phyloP scores from a whole-genome alignment of 2,888 invertebrate genomes.

The Altica lythri region DNA sequence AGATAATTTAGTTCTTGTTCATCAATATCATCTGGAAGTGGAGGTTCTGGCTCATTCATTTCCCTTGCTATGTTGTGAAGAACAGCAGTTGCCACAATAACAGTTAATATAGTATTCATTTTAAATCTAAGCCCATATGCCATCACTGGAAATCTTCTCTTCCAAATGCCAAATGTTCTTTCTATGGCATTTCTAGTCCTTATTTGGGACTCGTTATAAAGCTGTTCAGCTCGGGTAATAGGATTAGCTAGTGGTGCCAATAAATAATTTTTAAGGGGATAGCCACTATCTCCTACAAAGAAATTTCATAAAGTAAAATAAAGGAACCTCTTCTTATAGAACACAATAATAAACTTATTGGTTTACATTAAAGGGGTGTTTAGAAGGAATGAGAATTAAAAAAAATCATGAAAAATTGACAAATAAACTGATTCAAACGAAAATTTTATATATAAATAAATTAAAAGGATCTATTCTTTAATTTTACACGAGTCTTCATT shows the following conservation, averaged over 20 bases:
- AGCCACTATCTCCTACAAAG: slow-evolving; percentile 14
- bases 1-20: slow-evolving; percentile 25
- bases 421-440: too few species aligned
- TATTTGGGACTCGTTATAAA: too few species aligned
- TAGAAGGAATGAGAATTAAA: too few species aligned
- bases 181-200: neutral
- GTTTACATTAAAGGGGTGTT: too few species aligned
- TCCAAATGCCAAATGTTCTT: slow-evolving; percentile 52
- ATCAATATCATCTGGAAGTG: slow-evolving; percentile 24
- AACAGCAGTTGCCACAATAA: slow-evolving; percentile 26
- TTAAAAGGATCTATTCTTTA: too few species aligned
- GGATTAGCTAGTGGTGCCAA: slow-evolving; percentile 1
- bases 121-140: slow-evolving; percentile 23
- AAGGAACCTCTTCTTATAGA: too few species aligned
- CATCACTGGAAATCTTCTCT: slow-evolving; percentile 42
- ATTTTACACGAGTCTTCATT: too few species aligned
- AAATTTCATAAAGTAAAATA: too few species aligned
- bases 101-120: slow-evolving; percentile 7
- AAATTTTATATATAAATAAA: too few species aligned
- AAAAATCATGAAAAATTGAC: too few species aligned
- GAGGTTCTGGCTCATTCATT: slow-evolving; percentile 22
- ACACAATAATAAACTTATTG: too few species aligned
- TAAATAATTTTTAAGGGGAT: slow-evolving; percentile 16
- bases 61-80: slow-evolving; percentile 21
- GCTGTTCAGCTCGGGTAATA: too few species aligned